phyloP scores from a whole-genome alignment of 2,113 vertebrate genomes.

The Rhinolophus sinicus region DNA sequence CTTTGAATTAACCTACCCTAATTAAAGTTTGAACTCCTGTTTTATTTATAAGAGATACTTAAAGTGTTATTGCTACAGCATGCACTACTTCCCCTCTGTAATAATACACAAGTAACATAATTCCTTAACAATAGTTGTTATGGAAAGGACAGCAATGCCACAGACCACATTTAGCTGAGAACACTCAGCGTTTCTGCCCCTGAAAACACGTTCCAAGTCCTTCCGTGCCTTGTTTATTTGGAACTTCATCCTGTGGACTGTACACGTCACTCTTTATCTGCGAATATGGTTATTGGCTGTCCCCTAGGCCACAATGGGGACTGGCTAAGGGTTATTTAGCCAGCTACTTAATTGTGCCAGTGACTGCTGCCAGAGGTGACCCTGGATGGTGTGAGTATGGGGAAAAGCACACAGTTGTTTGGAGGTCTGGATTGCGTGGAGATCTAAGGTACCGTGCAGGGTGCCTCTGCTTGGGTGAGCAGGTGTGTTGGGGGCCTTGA shows the following conservation, averaged over 20 bases:
- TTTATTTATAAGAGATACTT: conserved; percentile 24
- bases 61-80: not conserved
- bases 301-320: not conserved
- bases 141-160: not conserved
- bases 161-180: conserved; percentile 13
- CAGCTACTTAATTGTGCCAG: not conserved
- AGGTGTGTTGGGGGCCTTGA: not conserved
- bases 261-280: not conserved
- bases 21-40: conserved; percentile 51
- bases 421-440: not conserved
- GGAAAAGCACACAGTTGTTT: not conserved
- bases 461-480: not conserved
- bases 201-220: not conserved
- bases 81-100: not conserved
- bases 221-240: conserved; percentile 1
- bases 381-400: not conserved
- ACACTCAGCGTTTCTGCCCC: not conserved
- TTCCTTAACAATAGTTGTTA: conserved; percentile 28
- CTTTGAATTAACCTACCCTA: conserved; percentile 51
- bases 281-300: not conserved
- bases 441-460: not conserved
- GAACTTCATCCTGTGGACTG: not conserved
- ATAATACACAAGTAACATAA: not conserved
- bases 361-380: not conserved
- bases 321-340: not conserved